A percentile compares a stretch with the other conserved stretches of the same genome.
Conservation (phyloP, 2,797 vertebrate genomes). For the Microhierax caerulescens region DNA sequence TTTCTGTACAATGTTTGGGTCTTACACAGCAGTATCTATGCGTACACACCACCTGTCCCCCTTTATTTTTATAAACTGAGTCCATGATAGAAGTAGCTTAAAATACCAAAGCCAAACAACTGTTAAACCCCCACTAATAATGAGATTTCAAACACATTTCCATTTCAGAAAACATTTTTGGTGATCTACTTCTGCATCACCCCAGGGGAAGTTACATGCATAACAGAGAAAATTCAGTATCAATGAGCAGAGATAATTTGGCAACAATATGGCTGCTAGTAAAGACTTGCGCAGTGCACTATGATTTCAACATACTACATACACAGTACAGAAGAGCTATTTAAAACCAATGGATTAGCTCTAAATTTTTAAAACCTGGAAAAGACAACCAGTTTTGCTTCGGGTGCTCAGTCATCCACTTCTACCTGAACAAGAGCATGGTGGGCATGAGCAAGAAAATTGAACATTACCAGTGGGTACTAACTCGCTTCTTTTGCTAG, state of each 20-base stretch:
- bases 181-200: constrained; percentile 22
- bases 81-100: not conserved
- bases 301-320: not conserved
- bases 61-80: not conserved
- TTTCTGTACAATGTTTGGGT: not conserved
- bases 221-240: not conserved
- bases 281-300: not conserved
- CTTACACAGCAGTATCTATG: not conserved
- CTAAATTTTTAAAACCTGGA: not conserved
- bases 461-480: not conserved
- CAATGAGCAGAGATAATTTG: constrained; percentile 25
- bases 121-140: constrained; percentile 13
- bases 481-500: not conserved
- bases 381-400: not conserved
- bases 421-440: fast-evolving
- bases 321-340: not conserved
- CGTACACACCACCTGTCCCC: fast-evolving
- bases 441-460: fast-evolving
- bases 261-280: not conserved
- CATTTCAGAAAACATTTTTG: constrained; percentile 7
- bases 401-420: not conserved
- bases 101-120: constrained; percentile 45
- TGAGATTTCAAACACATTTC: not conserved
- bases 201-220: not conserved
- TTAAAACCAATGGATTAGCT: not conserved